phyloP scores from a whole-genome alignment of 2,113 vertebrate genomes.

The Boleophthalmus pectinirostris region DNA sequence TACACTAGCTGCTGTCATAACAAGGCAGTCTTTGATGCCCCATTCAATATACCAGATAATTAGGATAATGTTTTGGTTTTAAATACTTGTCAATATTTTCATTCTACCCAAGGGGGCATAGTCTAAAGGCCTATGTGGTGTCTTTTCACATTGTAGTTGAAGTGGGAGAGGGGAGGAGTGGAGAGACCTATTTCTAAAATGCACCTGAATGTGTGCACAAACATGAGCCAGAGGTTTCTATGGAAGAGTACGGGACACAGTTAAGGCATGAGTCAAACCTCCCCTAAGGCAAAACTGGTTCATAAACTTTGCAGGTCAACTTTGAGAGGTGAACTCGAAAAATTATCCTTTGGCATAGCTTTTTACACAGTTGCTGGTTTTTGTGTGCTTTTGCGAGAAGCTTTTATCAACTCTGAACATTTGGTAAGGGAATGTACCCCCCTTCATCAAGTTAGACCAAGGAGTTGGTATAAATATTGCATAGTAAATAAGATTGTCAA shows the following conservation, averaged over 20 bases:
- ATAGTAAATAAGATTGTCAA: slow-evolving; percentile 81
- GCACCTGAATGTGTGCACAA: slow-evolving; percentile 70
- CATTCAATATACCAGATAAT: slow-evolving; percentile 30
- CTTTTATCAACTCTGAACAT: slow-evolving; percentile 33
- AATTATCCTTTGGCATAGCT: slow-evolving; percentile 34
- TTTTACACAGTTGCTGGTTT: slow-evolving; percentile 25
- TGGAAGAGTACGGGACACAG: slow-evolving; percentile 43
- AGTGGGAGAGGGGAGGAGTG: slow-evolving; percentile 46
- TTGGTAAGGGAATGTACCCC: slow-evolving; percentile 50
- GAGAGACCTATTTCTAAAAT: slow-evolving; percentile 72
- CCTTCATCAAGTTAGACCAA: slow-evolving; percentile 55
- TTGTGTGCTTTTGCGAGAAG: slow-evolving; percentile 42
- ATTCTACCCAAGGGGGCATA: slow-evolving; percentile 18
- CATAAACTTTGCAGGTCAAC: slow-evolving; percentile 21
- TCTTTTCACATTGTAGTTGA: slow-evolving; percentile 43
- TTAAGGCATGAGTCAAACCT: slow-evolving; percentile 44
- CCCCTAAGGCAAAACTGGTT: slow-evolving; percentile 30
- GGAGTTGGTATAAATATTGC: slow-evolving; percentile 59
- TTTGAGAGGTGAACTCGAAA: slow-evolving; percentile 23
- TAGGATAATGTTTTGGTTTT: slow-evolving; percentile 52
- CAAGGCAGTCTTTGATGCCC: slow-evolving; percentile 36
- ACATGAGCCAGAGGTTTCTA: slow-evolving; percentile 52
- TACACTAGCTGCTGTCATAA: slow-evolving; percentile 54
- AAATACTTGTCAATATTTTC: slow-evolving; percentile 63
- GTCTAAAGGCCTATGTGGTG: slow-evolving; percentile 41